Percentiles rank a stretch among this genome's conserved stretches.
Conservation (phyloP, 2,797 vertebrate species). For the Gephyroberyx darwinii region DNA sequence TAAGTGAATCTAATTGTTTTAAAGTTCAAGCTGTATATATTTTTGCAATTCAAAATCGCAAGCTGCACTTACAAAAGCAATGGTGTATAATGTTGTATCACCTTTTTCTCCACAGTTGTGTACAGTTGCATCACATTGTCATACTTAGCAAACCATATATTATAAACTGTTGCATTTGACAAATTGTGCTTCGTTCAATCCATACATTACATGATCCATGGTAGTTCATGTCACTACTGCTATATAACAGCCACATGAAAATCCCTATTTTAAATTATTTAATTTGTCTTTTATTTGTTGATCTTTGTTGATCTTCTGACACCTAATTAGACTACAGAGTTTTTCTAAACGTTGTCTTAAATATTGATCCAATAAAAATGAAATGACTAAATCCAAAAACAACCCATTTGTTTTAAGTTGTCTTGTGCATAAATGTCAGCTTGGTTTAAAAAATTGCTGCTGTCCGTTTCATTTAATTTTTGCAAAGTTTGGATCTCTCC, state of each 20-base stretch:
- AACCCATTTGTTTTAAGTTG: background rate
- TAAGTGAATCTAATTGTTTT: slow-evolving; percentile 27
- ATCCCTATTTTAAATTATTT: slow-evolving; percentile 30
- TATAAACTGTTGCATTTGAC: slow-evolving; percentile 24
- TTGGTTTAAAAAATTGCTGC: background rate
- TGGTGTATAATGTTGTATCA: background rate
- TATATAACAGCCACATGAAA: slow-evolving; percentile 50
- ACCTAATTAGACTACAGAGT: slow-evolving; percentile 8
- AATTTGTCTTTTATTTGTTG: slow-evolving; percentile 22
- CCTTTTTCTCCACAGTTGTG: slow-evolving; percentile 8
- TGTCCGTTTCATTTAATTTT: background rate
- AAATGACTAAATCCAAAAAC: slow-evolving; percentile 31
- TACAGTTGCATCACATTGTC: slow-evolving; percentile 26
- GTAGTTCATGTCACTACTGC: slow-evolving; percentile 22
- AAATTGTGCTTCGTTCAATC: slow-evolving; percentile 24
- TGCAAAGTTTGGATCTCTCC: background rate
- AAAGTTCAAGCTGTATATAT: slow-evolving; percentile 31
- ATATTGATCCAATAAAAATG: slow-evolving; percentile 67
- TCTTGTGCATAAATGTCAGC: background rate
- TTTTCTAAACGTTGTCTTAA: slow-evolving; percentile 42
- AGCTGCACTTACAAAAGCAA: slow-evolving; percentile 45
- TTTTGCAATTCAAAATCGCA: slow-evolving; percentile 36
- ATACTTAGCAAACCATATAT: slow-evolving; percentile 1
- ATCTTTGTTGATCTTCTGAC: slow-evolving; percentile 29
- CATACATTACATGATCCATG: background rate